These are phyloP conservation scores for Paralichthys olivaceus DNA, from an alignment of 2,113 vertebrate species.

Conservation along the genomic window DNA sequence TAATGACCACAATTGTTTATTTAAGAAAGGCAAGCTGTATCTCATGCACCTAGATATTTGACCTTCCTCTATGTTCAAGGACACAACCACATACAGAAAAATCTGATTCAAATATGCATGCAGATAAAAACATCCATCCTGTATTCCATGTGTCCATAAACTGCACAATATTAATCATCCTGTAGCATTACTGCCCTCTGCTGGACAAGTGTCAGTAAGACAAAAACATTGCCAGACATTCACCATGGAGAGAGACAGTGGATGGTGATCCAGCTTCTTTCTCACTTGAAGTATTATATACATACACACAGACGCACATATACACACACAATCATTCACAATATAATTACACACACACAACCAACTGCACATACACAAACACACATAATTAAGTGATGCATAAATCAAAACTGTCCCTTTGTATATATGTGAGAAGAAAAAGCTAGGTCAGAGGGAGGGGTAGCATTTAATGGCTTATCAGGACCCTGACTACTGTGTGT, in stretches of 20 bases:
- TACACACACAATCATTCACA: constrained; percentile 21
- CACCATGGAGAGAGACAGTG: not conserved
- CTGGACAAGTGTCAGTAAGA: constrained; percentile 36
- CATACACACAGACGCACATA: not conserved
- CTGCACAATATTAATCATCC: not conserved
- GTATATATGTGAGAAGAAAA: not conserved
- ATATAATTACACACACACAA: constrained; percentile 12
- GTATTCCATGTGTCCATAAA: not conserved
- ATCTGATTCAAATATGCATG: not conserved
- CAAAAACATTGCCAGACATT: constrained; percentile 51
- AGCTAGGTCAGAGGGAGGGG: constrained; percentile 63
- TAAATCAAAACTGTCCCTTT: constrained; percentile 43
- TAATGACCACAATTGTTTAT: not conserved
- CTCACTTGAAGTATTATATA: not conserved
- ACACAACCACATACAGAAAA: not conserved
- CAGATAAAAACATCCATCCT: not conserved
- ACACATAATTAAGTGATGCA: constrained; percentile 30
- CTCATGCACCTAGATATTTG: not conserved
- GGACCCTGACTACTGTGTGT: constrained; percentile 34
- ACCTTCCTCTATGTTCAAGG: not conserved
- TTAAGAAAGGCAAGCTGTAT: not conserved
- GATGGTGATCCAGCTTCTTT: constrained; percentile 7
- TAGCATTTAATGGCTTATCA: constrained; percentile 38
- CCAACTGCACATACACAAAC: constrained; percentile 2
- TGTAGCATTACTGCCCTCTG: constrained; percentile 67